These are phyloP conservation scores for Amblyteles armatorius DNA, from an alignment of 2,888 invertebrate species.

Conservation along the genomic window DNA sequence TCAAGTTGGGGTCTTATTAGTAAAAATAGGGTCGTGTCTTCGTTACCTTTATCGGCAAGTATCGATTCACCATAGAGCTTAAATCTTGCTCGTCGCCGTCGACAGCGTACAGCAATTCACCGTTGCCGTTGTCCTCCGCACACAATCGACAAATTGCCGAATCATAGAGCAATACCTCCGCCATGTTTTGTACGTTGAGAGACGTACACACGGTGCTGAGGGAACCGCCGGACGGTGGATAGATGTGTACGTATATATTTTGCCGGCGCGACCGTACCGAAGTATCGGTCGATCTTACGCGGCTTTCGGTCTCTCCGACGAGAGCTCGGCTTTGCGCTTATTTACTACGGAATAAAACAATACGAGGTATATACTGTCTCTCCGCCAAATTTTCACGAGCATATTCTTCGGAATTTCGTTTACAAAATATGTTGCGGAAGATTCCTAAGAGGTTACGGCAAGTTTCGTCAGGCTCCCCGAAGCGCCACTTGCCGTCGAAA, in stretches of 20 bases:
- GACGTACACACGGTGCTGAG: background rate
- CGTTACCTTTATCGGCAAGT: constrained; percentile 91
- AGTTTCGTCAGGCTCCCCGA: background rate
- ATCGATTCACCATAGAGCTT: constrained; percentile 89
- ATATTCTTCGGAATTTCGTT: background rate
- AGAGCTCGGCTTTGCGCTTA: background rate
- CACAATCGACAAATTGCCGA: constrained; percentile 91
- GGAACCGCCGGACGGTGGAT: background rate
- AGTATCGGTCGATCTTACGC: constrained; percentile 5
- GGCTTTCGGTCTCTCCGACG: background rate
- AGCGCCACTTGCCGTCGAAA: constrained; percentile 12
- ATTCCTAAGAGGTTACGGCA: background rate
- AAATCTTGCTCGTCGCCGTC: constrained; percentile 85
- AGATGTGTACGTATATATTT: constrained; percentile 3
- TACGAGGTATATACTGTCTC: background rate
- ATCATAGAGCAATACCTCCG: constrained; percentile 87
- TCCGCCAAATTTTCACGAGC: background rate
- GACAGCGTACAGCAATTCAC: constrained; percentile 87
- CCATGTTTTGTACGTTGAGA: constrained; percentile 71
- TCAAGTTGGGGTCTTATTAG: constrained; percentile 81
- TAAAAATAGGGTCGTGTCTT: background rate
- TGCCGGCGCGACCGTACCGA: constrained; percentile 10
- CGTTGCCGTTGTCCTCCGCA: constrained; percentile 90
- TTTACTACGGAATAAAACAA: background rate
- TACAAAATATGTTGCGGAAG: background rate